Conservation (phyloP, 37 sponge, comb jelly and placozoan genomes). For the Amphimedon queenslandica region DNA sequence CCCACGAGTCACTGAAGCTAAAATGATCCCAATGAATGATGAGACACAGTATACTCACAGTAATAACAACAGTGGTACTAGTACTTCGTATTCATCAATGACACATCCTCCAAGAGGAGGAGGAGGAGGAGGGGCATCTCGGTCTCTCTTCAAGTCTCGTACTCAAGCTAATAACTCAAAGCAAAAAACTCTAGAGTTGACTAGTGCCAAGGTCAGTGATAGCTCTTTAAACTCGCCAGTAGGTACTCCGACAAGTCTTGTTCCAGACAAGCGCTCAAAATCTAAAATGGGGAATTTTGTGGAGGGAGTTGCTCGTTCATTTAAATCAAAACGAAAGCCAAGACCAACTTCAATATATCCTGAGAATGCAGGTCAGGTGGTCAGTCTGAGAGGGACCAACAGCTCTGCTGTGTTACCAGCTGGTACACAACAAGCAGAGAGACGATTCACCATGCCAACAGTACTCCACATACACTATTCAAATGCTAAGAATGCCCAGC, state of each 20-base stretch:
- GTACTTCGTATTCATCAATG: not conserved
- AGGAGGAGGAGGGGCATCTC: too few relatives aligned
- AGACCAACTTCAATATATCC: constrained; percentile 13
- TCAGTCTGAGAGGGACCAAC: not conserved
- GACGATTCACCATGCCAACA: constrained; percentile 36
- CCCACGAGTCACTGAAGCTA: not conserved
- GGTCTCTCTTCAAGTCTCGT: not conserved
- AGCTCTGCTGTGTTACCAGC: not conserved
- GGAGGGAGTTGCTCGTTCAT: constrained; percentile 1
- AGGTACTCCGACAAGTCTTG: not conserved
- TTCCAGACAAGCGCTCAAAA: not conserved
- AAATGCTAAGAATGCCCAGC: constrained; percentile 22
- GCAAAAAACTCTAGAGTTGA: not conserved
- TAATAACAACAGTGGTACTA: constrained; percentile 3
- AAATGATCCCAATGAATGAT: not conserved
- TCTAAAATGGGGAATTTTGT: not conserved
- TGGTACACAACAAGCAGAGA: not conserved
- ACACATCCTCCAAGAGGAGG: not conserved
- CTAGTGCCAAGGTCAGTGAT: not conserved
- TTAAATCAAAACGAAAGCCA: constrained; percentile 4
- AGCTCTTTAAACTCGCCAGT: not conserved
- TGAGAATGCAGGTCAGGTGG: not conserved
- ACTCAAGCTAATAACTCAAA: not conserved
- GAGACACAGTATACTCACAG: constrained; percentile 13
- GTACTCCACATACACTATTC: constrained; percentile 64